These are phyloP conservation scores for Akabosia matsudoensis DNA, from an alignment of 1,140 invertebrate species.

Conservation along the genomic window DNA sequence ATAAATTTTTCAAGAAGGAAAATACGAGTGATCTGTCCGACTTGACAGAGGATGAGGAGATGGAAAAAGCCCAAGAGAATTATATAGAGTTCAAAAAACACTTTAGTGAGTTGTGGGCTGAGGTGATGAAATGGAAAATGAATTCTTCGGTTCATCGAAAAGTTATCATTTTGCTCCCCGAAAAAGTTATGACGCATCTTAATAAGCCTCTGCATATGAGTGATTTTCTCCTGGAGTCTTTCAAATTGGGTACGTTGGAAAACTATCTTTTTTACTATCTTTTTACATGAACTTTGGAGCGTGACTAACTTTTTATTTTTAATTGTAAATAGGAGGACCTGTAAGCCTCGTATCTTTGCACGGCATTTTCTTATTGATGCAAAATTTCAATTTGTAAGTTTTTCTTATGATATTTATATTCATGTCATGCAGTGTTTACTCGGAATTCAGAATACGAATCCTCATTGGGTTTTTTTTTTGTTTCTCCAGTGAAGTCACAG, in stretches of 20 bases:
- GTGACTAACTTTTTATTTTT: constrained; percentile 25
- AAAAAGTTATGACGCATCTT: constrained; percentile 75
- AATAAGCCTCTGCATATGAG: constrained; percentile 76
- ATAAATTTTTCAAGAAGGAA: constrained; percentile 11
- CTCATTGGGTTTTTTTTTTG: constrained; percentile 31
- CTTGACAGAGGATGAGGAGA: not conserved
- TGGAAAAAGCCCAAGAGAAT: not conserved
- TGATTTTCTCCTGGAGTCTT: constrained; percentile 88
- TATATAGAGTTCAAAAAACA: constrained; percentile 36
- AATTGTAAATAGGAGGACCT: constrained; percentile 65
- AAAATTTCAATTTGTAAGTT: constrained; percentile 78
- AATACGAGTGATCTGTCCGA: not conserved
- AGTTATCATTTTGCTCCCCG: constrained; percentile 74
- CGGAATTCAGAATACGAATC: constrained; percentile 36
- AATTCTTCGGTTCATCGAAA: constrained; percentile 68
- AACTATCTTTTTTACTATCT: no score
- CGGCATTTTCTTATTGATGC: constrained; percentile 85
- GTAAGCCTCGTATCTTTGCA: constrained; percentile 86
- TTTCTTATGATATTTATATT: constrained; percentile 27
- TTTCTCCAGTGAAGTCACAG: constrained; percentile 74
- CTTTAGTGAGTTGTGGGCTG: constrained; percentile 38
- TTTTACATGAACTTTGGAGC: not conserved
- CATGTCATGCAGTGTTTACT: no score
- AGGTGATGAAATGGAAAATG: constrained; percentile 64
- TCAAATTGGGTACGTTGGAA: constrained; percentile 65